Evolutionary conservation across 1,140 invertebrate genomes (phyloP), one percentile per base, ranked within the genome.

Genomic region (Scylla paramamosain): DNA sequence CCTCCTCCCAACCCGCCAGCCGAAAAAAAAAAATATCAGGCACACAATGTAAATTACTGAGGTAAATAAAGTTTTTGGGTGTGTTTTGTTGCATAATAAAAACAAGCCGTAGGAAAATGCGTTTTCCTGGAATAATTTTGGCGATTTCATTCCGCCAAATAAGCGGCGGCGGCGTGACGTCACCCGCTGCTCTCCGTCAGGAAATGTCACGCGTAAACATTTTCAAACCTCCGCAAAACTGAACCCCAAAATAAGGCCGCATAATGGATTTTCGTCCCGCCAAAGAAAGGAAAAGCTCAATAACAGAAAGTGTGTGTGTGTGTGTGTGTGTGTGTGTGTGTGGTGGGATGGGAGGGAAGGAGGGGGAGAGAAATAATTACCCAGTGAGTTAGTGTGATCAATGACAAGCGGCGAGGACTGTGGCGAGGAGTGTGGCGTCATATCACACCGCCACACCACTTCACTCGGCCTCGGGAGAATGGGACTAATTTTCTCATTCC

Each of bases 71-170:
- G 67, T 77, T 77, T 77, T 77, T 77, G 67, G 67, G 20, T 77
- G 67, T 77, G 67, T 77, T 77, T 77, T 77, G 67, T 77, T 77
- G 67, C 67, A 77, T 77, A 77, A 77, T 77, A 77, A 77, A 77
- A 77, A 77, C 67, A 77, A 7, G 67, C 67, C 67, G 67, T 25
- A 77, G 67, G 67, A 77, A 77, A 77, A 77, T 77, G 20, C 25
- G n/a, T 77, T 77, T 77, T 25, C 25, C 20, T 25, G 67, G 67
- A 77, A 77, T 77, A 77, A 77, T 77, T 77, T 77, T 77, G 25
- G 67, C 67, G 25, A 77, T 77, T 77, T 77, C 67, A 77, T 77
- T 77, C 67, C 67, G 20, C 67, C 67, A 77, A 77, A 77, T 77
- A 77, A 77, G 20, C n/a, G 67, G 67, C 16, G 20, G 3, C 52